These are phyloP conservation scores for Ptyas mucosa DNA, from an alignment of 2,113 vertebrate species.

Conservation along the genomic window DNA sequence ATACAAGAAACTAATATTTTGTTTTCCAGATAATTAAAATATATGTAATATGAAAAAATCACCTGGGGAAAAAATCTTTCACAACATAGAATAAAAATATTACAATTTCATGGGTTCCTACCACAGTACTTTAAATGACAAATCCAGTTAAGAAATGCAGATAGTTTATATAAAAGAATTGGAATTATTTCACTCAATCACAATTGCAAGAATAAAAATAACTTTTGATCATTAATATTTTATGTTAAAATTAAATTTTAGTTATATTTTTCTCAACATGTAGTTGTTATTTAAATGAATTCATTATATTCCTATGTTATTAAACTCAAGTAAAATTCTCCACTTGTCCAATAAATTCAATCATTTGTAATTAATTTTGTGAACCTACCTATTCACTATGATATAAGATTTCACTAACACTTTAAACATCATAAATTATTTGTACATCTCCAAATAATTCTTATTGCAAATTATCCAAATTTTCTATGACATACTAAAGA, in stretches of 20 bases:
- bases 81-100: background rate
- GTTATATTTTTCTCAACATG: conserved; percentile 8
- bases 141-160: background rate
- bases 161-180: conserved; percentile 5
- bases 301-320: background rate
- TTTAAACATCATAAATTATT: background rate
- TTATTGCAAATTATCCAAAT: background rate
- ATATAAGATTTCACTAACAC: background rate
- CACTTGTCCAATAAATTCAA: conserved; percentile 9
- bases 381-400: background rate
- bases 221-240: background rate
- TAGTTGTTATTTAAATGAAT: background rate
- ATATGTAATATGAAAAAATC: background rate
- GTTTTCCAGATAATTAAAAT: background rate
- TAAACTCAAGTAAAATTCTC: background rate
- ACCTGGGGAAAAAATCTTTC: background rate
- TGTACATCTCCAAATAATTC: background rate
- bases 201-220: background rate
- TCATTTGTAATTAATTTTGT: background rate
- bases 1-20: background rate
- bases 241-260: background rate
- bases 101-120: background rate
- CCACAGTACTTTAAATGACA: background rate
- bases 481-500: background rate
- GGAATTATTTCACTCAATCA: background rate